Evolutionary conservation across 2,113 vertebrate genomes (phyloP).

Genomic region (Petrocephalus zakoni): DNA sequence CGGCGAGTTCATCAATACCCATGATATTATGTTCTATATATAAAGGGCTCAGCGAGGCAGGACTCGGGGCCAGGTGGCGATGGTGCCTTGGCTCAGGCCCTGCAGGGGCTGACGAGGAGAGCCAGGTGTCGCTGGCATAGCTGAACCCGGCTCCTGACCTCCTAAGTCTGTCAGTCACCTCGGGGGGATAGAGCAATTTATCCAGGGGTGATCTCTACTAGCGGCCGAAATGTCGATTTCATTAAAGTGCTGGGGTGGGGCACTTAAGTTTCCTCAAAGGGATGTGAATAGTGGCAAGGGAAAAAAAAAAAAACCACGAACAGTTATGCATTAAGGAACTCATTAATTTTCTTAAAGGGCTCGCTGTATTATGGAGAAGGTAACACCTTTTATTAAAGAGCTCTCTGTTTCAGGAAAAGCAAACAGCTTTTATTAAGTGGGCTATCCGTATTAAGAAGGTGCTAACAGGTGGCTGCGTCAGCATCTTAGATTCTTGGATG

Average conservation of each 20-base stretch:
- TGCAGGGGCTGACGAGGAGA: neutral
- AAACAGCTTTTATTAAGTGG: neutral
- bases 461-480: neutral
- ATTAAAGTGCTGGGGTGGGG: neutral
- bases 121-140: neutral
- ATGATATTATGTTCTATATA: conserved; percentile 10
- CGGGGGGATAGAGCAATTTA: neutral
- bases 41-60: neutral
- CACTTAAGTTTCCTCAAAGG: neutral
- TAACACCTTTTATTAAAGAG: neutral
- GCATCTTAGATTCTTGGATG: neutral
- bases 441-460: neutral
- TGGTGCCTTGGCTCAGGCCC: neutral
- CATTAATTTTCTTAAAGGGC: neutral
- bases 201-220: neutral
- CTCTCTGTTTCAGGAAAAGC: neutral
- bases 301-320: neutral
- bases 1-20: neutral
- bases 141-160: neutral
- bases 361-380: neutral
- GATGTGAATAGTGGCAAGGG: neutral
- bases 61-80: neutral
- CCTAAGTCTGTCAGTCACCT: conserved; percentile 1
- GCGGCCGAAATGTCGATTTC: neutral
- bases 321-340: neutral